Base-by-base conservation (phyloP, 2,888 invertebrate genomes). In the Sinohyriopsis cumingii region DNA sequence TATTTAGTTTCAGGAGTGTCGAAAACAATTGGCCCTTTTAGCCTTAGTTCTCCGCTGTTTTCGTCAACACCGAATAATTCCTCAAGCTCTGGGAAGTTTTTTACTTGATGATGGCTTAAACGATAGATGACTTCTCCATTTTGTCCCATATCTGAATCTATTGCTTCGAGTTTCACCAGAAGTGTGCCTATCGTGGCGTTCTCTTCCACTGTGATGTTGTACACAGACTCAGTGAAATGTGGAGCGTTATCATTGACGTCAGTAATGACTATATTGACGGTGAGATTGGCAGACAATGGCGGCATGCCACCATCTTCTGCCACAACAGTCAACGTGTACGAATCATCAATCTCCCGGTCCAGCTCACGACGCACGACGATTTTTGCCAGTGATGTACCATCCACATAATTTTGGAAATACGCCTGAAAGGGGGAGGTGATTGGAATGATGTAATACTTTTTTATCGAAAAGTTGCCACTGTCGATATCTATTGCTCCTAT, bases 141-240 rank as follows among this genome's bases (percentile, higher is more conserved):
- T 5, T 92, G 93, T 7, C 96, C 96, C 78, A 94, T 93, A 86
- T 98, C 98, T 54, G 93, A 92, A 88, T 98, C 98, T 7, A 92
- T 93, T 0, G 98, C 97, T n/a, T 93, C 92, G 0, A 98, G 94
- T 55, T 79, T 78, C 28, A 81, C 61, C 53, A 84, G 75, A 45
- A 79, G 72, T 19, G 70, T 71, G n/a, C 79, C 76, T 3, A 78
- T 59, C 22, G 68, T 55, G 6, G 69, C 64, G 28, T 73, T 81
- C 68, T 84, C 84, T n/a, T 75, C 76, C 9, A 82, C 71, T 15
- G 76, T 80, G 55, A 80, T 74, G 53, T 75, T 78, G 69, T 81
- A 83, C 62, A 65, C 63, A 5, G 67, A 55, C 55, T 78, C 63
- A 15, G 67, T 71, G 69, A 84, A 84, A 33, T 69, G 69, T 57